phyloP scores from a whole-genome alignment of 2,888 invertebrate species.

The Geophilus truncorum region DNA sequence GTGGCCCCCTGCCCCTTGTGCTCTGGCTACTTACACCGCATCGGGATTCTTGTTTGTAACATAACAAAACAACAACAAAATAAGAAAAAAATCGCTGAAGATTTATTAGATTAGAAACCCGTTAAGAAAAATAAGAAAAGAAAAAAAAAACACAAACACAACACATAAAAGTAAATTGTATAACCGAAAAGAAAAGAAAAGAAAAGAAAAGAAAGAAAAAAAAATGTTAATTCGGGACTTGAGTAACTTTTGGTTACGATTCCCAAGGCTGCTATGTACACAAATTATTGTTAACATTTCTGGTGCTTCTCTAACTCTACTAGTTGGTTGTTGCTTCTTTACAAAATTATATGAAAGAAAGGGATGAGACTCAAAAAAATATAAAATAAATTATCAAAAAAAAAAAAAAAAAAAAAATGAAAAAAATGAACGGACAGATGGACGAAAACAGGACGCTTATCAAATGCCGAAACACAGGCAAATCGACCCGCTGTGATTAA shows the following conservation, averaged over 20 bases:
- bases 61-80: background rate
- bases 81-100: background rate
- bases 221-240: background rate
- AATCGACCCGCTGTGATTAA: constrained; percentile 8
- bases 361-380: background rate
- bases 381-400: no score
- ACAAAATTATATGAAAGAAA: background rate
- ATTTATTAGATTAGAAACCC: background rate
- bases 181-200: background rate
- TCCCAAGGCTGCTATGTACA: constrained; percentile 29
- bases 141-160: background rate
- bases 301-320: constrained; percentile 30
- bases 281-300: constrained; percentile 29
- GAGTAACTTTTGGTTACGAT: background rate
- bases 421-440: background rate
- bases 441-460: background rate
- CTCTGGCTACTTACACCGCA: background rate
- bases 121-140: background rate
- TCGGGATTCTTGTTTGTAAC: background rate
- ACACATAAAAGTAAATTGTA: background rate
- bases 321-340: constrained; percentile 20
- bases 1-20: background rate
- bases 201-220: background rate
- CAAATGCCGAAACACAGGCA: background rate
- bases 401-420: background rate